Evolutionary conservation across 2,113 vertebrate genomes (phyloP).

Genomic region (Proterorhinus semilunaris): DNA sequence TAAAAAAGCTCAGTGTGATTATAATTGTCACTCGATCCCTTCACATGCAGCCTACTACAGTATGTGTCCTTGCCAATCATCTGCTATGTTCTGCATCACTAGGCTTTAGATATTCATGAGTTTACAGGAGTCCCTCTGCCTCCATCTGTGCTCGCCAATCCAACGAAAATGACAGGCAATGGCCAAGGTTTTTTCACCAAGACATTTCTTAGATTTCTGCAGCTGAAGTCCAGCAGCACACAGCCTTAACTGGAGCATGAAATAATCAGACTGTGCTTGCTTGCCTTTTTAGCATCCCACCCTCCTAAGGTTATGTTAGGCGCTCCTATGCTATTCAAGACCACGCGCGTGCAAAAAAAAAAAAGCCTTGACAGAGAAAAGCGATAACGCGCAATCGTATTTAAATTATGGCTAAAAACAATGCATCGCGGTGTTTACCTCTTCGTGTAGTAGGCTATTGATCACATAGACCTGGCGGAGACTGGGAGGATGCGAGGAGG

Average conservation of each 20-base stretch:
- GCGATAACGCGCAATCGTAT: background rate
- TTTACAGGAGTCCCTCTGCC: conserved; percentile 30
- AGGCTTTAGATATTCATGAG: conserved; percentile 40
- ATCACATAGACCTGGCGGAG: conserved; percentile 60
- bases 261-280: conserved; percentile 45
- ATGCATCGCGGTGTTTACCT: conserved; percentile 41
- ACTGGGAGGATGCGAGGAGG: conserved; percentile 44
- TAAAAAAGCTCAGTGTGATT: background rate
- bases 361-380: background rate
- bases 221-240: conserved; percentile 27
- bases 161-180: conserved; percentile 6
- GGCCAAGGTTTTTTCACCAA: background rate
- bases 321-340: conserved; percentile 41
- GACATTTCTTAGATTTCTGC: background rate
- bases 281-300: conserved; percentile 44
- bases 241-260: conserved; percentile 61
- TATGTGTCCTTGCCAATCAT: conserved; percentile 21
- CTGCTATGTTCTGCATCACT: conserved; percentile 27
- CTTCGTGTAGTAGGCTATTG: conserved; percentile 52
- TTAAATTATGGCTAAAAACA: conserved; percentile 30
- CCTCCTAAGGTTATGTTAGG: conserved; percentile 35
- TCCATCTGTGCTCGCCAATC: conserved; percentile 46
- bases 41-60: background rate
- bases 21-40: conserved; percentile 18
- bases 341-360: too few species aligned